Evolutionary conservation across 2,113 vertebrate genomes (phyloP), one percentile per base, ranked within the genome.

Genomic region (Corythornis cristatus): DNA sequence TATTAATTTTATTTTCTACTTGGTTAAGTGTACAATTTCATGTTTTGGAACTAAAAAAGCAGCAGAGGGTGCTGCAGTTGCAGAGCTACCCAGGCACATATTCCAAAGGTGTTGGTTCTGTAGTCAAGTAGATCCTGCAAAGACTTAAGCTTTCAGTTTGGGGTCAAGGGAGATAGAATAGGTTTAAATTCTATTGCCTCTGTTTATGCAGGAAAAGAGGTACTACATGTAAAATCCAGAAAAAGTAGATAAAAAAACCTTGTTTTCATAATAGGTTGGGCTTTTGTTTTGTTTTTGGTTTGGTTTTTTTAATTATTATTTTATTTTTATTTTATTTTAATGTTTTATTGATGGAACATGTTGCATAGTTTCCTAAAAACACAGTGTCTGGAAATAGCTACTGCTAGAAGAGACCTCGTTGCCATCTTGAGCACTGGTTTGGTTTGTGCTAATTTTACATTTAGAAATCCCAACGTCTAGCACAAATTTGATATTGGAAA

Each of bases 31-130:
- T 86, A 40, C 61, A 75, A 12, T 57, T 58, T 21, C 8, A 29
- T 93, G 92, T 90, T 95, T 64, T 95, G 35, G 73, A 95, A 93
- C 82, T 50, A 18, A 85, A 95, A 90, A 9, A 85, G 90, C 98
- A 98, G 97, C 97, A 98, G 98, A 98, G 97, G 98, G 98, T 96
- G 85, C 97, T 94, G 48, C 86, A 95, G 96, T 93, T 97, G 95
- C 90, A 95, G 97, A 93, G 83, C 95, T 97, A 61, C 82, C 56
- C 66, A 14, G 12, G 45, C 16, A 42, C 9, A 13, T 57, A 18
- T 8, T 89, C 60, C 35, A 43, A 42, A 83, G 26, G 16, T 83
- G 37, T 78, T 90, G 35, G 14, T 86, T 13, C 33, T 92, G 15
- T 43, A 28, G 50, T 31, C 21, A 56, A 51, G 45, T 35, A 51